A percentile compares a stretch with the other conserved stretches of the same genome.
Conservation (phyloP, 2,113 vertebrate genomes). For the Equus przewalskii region DNA sequence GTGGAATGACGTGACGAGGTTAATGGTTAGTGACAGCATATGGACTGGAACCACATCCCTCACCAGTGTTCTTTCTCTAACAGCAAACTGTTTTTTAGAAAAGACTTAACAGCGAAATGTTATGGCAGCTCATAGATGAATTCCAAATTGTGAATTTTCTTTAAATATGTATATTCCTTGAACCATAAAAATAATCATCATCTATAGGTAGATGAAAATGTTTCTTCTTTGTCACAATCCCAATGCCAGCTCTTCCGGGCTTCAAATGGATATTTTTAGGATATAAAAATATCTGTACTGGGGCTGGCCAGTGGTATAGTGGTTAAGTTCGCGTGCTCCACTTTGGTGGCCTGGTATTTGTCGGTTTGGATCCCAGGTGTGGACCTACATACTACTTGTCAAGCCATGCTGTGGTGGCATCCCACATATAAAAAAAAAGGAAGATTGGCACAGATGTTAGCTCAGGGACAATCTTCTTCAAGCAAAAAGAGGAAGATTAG, state of each 20-base stretch:
- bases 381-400: too few species aligned
- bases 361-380: too few species aligned
- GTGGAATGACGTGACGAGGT: too few species aligned
- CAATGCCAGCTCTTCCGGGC: neutral
- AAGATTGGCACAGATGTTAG: too few species aligned
- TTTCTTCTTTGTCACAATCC: neutral
- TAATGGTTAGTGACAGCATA: too few species aligned
- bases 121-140: neutral
- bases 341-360: too few species aligned
- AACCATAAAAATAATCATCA: neutral
- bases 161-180: neutral
- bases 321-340: too few species aligned
- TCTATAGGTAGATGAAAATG: neutral
- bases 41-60: rapidly evolving
- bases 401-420: too few species aligned
- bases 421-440: too few species aligned
- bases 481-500: too few species aligned
- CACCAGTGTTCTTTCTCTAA: neutral
- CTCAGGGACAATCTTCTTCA: too few species aligned
- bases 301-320: too few species aligned
- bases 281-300: neutral
- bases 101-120: neutral
- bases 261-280: neutral
- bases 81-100: neutral
- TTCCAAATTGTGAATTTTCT: neutral